Percentiles rank a stretch among this genome's conserved stretches.
Evolutionary conservation across 1,140 invertebrate genomes (phyloP).

Genomic region (Sycophila sp.): DNA sequence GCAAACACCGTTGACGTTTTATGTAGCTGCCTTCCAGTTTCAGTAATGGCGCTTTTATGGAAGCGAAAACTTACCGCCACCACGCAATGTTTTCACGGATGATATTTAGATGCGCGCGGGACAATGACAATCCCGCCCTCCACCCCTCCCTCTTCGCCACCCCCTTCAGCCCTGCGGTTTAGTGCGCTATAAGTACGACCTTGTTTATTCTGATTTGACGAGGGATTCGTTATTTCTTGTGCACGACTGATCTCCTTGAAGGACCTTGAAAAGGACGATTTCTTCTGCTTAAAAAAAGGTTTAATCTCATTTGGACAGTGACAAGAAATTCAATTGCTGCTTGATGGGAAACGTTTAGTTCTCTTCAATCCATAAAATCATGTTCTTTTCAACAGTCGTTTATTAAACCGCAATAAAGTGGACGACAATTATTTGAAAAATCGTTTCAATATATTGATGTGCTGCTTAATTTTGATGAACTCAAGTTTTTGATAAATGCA

Average conservation of each 20-base stretch:
- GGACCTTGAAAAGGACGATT: not conserved
- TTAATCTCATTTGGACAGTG: no score
- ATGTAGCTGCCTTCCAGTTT: constrained; percentile 19
- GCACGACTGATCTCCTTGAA: not conserved
- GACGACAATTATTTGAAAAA: no score
- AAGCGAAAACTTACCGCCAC: constrained; percentile 29
- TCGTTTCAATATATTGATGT: no score
- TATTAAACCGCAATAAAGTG: no score
- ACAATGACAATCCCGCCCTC: constrained; percentile 1
- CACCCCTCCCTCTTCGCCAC: not conserved
- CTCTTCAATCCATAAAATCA: no score
- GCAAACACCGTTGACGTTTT: constrained; percentile 29
- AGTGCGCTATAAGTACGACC: not conserved
- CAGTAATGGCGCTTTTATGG: constrained; percentile 32
- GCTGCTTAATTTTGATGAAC: no score
- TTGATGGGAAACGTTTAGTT: no score
- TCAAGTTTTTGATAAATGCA: no score
- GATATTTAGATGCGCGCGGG: constrained; percentile 18
- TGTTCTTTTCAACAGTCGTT: no score
- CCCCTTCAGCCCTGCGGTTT: not conserved
- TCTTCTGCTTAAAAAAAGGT: no score
- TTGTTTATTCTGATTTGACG: not conserved
- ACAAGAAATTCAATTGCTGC: no score
- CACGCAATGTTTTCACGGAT: not conserved
- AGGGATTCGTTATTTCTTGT: no score